Base-by-base conservation (phyloP, 2,797 vertebrate genomes). In the Falco columbarius region DNA sequence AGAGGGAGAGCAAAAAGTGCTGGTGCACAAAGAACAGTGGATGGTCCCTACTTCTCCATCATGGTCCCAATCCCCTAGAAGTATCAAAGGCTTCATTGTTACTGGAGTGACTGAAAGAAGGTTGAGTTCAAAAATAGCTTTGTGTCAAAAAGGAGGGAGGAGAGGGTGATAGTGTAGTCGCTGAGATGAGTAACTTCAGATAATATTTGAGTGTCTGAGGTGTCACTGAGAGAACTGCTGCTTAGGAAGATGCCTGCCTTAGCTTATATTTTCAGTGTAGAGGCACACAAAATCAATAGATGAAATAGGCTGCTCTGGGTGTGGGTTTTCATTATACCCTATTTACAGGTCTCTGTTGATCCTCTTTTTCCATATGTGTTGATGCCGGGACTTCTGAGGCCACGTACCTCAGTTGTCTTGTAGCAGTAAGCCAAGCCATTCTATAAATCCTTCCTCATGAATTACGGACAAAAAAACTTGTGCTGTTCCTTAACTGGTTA, bases 91-190 rank as follows among this genome's bases (percentile, higher is more conserved):
- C 27, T 91, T 80, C 23, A 9, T 82, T 90, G 71, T 91, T 63
- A 67, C 56, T 84, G 61, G 52, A 76, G 81, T 83, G 65, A 61
- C 29, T 93, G 81, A 94, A 89, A 83, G 76, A 84, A 91, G 71
- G 58, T 91, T 1, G 10, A 91, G 63, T 80, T 93, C 24, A 92
- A 84, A 95, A 92, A 52, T 32, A 87, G 65, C 84, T 81, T 81
- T 82, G 54, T n/a, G 79, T 93, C 61, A 87, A 92, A 96, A 93
- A 92, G 71, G 38, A 67, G 21, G 83, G 71, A 93, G 81, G 66
- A 84, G 85, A 71, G 34, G 29, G 38, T 90, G 55, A 27, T 14
- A 30, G 42, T 72, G 3, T 36, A 71, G 76, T 72, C 21, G 23
- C 36, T 72, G 68, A 89, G 49, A 62, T 38, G 49, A 88, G 84